Conservation (phyloP, 2,113 vertebrate species). For the Mus pahari region DNA sequence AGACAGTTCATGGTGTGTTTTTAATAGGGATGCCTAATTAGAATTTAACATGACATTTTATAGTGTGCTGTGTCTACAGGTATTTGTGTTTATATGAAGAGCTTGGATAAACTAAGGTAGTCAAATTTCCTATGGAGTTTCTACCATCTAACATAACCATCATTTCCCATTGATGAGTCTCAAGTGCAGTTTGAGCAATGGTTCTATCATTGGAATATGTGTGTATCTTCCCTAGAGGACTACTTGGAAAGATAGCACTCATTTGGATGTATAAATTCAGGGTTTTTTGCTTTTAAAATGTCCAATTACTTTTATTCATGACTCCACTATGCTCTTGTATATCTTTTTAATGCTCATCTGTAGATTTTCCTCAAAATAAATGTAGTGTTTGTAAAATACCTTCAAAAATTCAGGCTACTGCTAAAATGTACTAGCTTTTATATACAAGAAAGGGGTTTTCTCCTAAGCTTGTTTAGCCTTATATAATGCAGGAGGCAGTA, state of each 20-base stretch:
- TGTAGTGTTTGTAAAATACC: constrained; percentile 34
- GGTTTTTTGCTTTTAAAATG: constrained; percentile 70
- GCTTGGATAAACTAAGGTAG: constrained; percentile 17
- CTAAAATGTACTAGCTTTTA: constrained; percentile 49
- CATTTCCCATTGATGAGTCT: constrained; percentile 13
- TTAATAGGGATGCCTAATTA: not conserved
- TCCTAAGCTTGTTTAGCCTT: not conserved
- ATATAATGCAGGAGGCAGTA: not conserved
- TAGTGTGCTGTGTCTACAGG: not conserved
- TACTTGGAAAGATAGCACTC: not conserved
- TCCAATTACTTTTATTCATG: constrained; percentile 72
- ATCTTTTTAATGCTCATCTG: constrained; percentile 61
- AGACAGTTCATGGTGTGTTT: not conserved
- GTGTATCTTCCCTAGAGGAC: not conserved
- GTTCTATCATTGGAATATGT: not conserved
- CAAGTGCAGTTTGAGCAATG: constrained; percentile 35
- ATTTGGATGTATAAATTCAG: constrained; percentile 66
- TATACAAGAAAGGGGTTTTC: not conserved
- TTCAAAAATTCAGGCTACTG: constrained; percentile 43
- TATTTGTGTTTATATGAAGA: constrained; percentile 13
- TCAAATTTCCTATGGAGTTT: not conserved
- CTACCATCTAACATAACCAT: not conserved
- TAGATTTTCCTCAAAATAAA: constrained; percentile 65
- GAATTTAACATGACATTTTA: constrained; percentile 13
- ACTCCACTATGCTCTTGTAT: constrained; percentile 20